Evolutionary conservation across 2,113 vertebrate genomes (phyloP), one percentile per base, ranked within the genome.

Genomic region (Charina bottae): DNA sequence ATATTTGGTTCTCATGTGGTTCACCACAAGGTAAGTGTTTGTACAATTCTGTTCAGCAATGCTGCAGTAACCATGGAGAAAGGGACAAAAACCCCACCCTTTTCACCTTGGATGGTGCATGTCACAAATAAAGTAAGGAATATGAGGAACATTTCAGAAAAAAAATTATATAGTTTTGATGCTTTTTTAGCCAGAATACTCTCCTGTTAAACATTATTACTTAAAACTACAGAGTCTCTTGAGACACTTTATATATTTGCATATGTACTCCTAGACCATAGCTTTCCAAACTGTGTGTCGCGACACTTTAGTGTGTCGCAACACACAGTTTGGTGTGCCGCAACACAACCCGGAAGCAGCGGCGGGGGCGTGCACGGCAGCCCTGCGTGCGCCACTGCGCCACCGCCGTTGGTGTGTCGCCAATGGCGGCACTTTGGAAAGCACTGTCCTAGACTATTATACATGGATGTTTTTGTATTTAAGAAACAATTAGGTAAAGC

Each of bases 21-120:
- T 94, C 33, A 92, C 64, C 56, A 89, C 85, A 92, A 89, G 83
- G 90, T 37, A 64, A 56, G 46, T 0, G 0, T 24, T 91, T 11
- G 37, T 4, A 49, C 19, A 90, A 54, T 15, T 24, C 2, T 0
- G 3, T 12, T 54, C 0, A 90, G 85, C 72, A 93, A 68, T 2
- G 68, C 24, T 2, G 68, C 26, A 49, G 78, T 58, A 83, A 33
- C 62, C 1, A 90, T 46, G 72, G 26, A 54, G 26, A 17, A 19
- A 23, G 13, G 1, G 55, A 9, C 5, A 68, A 49, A 12, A 28
- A 83, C 46, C 87, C 0, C 0, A 0, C n/a, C 58, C 64, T n/a
- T 56, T 46, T 83, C 37, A 83, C 37, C 85, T 88, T 88, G 37
- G 42, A 37, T n/a, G 49, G 4, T 21, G n/a, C 37, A 88, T n/a